Evolutionary conservation across 92 coral and sea anemone genomes (phyloP), one percentile per base, ranked within the genome.

Genomic region (Bergia sp.): DNA sequence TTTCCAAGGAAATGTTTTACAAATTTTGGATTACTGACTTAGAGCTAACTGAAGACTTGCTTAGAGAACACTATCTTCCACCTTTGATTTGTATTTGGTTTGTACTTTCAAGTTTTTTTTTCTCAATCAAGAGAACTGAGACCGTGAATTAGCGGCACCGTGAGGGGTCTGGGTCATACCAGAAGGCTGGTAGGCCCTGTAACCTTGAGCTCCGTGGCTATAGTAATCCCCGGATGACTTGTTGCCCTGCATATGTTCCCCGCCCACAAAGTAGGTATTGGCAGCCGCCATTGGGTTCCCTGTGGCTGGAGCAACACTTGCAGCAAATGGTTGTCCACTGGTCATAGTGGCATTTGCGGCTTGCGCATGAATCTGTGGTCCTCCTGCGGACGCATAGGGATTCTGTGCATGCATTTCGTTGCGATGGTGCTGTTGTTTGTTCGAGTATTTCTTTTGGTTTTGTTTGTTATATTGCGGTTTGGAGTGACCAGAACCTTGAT

Each of bases 81-180:
- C 45, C 44, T 81, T 37, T 12, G 73, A 40, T 38, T 80, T 39
- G 37, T 80, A 58, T 37, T 80, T 5, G 53, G 4, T 57, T 29
- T 55, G 53, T 38, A 37, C 57, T 37, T 73, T 73, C 77, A 4
- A 18, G 75, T 21, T 43, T 84, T 82, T 43, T 82, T n/a, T 47
- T 45, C 79, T 71, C 66, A 47, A 42, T 84, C 82, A 71, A 67
- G 79, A 43, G 87, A 69, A 84, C 44, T 53, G 87, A 39, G 87
- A 71, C 21, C 87, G 87, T 72, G 79, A 71, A 49, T 72, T 84
- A 0, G 87, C 79, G 9, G 79, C 61, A 71, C 13, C 72, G 55
- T 84, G 87, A 45, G 87, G 87, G 16, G 79, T 79, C 87, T 84
- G 87, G 41, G 79, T 11, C 87, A 71, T 84, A 84, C 79, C 57